Conservation (phyloP, 2,797 vertebrate genomes). For the Aeoliscus strigatus region DNA sequence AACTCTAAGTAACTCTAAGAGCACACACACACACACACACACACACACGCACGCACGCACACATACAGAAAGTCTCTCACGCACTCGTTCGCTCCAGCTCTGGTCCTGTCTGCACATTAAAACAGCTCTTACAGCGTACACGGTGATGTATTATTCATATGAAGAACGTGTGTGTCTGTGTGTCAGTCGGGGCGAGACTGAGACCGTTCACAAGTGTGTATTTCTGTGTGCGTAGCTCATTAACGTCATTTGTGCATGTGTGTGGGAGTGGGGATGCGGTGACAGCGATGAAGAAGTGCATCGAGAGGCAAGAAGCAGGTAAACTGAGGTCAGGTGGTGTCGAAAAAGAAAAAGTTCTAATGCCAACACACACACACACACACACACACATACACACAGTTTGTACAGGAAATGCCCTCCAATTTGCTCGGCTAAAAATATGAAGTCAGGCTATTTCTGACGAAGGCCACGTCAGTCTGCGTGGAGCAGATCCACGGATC, state of each 20-base stretch:
- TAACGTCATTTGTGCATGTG: too few species aligned
- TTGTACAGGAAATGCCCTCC: too few species aligned
- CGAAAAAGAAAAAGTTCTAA: constrained; percentile 46
- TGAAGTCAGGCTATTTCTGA: too few species aligned
- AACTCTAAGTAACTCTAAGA: constrained; percentile 19
- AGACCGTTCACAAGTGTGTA: too few species aligned
- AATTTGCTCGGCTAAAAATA: too few species aligned
- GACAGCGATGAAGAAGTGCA: constrained; percentile 9
- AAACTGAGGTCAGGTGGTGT: constrained; percentile 65
- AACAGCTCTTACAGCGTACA: constrained; percentile 36
- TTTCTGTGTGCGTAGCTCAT: constrained; percentile 2
- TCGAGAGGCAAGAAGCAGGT: constrained; percentile 46
- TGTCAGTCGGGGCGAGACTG: too few species aligned
- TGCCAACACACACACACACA: constrained; percentile 9
- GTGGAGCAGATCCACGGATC: too few species aligned
- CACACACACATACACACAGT: constrained; percentile 5
- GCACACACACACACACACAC: constrained; percentile 21
- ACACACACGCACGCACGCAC: constrained; percentile 20
- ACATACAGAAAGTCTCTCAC: constrained; percentile 4
- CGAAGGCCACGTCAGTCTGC: too few species aligned
- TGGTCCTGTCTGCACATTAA: constrained; percentile 20
- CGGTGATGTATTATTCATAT: constrained; percentile 55
- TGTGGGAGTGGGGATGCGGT: constrained; percentile 4
- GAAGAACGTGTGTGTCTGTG: constrained; percentile 8
- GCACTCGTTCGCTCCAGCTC: background rate